phyloP scores from a whole-genome alignment of 2,888 invertebrate species.

The Pammene fasciana region DNA sequence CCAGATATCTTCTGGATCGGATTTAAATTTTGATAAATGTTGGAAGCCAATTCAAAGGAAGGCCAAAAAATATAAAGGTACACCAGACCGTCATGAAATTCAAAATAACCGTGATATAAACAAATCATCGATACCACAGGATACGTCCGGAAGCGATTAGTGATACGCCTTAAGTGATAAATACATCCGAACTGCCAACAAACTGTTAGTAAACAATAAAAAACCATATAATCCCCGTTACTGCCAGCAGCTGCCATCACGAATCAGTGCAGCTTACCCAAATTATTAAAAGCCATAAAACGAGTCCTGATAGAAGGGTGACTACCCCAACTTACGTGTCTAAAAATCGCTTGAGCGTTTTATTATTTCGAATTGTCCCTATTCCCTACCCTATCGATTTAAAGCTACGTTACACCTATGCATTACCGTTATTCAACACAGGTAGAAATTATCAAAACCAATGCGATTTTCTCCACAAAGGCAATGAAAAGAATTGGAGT shows the following conservation, averaged over 20 bases:
- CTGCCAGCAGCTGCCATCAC: conserved; percentile 74
- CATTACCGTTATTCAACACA: conserved; percentile 25
- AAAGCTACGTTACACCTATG: conserved; percentile 49
- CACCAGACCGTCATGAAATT: no score
- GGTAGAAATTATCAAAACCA: conserved; percentile 5
- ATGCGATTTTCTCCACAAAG: conserved; percentile 9
- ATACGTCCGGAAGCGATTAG: conserved; percentile 34
- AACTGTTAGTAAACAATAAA: conserved; percentile 57
- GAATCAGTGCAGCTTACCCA: conserved; percentile 81
- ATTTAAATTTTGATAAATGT: no score
- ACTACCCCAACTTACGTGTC: conserved; percentile 76
- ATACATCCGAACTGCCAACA: conserved; percentile 30
- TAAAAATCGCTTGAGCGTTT: conserved; percentile 71
- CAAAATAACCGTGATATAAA: neutral
- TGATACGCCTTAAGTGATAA: conserved; percentile 33
- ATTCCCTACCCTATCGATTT: conserved; percentile 59
- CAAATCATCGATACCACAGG: conserved; percentile 12
- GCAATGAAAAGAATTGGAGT: conserved; percentile 15
- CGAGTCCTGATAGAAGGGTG: conserved; percentile 78
- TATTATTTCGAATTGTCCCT: conserved; percentile 69
- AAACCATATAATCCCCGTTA: conserved; percentile 69
- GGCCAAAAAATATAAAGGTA: no score
- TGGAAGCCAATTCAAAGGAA: no score
- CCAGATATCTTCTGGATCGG: no score
- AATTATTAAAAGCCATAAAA: conserved; percentile 83